Base-by-base conservation (phyloP, 1,140 invertebrate species). In the Frieseomelitta varia region DNA sequence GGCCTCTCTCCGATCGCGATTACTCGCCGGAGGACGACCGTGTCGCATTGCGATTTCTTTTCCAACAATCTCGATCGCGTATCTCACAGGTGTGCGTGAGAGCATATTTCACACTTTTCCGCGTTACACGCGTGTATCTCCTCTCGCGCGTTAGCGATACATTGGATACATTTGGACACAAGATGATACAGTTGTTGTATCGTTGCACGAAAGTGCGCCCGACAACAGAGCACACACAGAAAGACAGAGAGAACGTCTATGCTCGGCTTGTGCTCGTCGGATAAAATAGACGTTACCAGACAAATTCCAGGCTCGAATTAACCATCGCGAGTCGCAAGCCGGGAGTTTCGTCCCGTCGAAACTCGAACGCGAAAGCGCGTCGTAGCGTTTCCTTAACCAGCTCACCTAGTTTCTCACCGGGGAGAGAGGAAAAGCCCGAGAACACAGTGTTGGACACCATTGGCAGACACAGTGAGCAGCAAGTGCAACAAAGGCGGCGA, bases 391-490 rank as follows among this genome's bases (percentile, higher is more conserved):
- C 67, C 75, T 80, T 53, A 61, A 69, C 71, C 24, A 75, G 27
- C n/a, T 74, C 84, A 27, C 75, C 81, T 34, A 51, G 74, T 88
- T 88, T 88, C 82, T 39, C 78, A 34, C 67, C 84, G 21, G 34
- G 56, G 63, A 69, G 74, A 88, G 86, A 88, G 87, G 86, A 85
- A 88, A 88, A 88, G 78, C 72, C 1, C 39, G 39, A 6, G 39
- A 47, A 47, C 39, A 47, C 39, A 47, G 0, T 8, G 39, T 6
- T 8, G 39, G 12, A 15, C 15, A 17, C 6, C n/a, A 2, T 30
- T 15, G n/a, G 15, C 15, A 30, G 15, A 2, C n/a, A 1, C n/a
- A 1, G n/a, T 11, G 24, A 4, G 47, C 47, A 11, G 77, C 77
- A 79, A 63, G 77, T 79, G 77, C 65, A 69, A 84, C 75, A 79